Percentiles rank a stretch among this genome's conserved stretches.
Evolutionary conservation across 2,888 invertebrate genomes (phyloP).

Genomic region (Macaria notata): DNA sequence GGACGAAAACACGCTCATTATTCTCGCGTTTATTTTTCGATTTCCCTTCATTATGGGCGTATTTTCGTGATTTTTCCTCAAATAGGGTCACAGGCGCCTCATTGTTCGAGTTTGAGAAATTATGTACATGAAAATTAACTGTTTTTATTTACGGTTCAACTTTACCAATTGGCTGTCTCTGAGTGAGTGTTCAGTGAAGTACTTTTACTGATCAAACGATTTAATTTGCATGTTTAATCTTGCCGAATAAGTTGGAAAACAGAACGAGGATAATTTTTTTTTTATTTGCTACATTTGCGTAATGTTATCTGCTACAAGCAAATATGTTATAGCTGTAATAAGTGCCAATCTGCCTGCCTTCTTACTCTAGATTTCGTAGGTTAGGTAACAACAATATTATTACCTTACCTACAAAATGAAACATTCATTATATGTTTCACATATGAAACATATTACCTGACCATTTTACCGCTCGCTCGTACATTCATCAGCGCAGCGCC

Average conservation of each 20-base stretch:
- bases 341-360: too few species aligned
- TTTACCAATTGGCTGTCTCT: not conserved
- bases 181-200: too few species aligned
- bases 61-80: constrained; percentile 15
- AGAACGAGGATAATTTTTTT: too few species aligned
- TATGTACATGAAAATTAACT: constrained; percentile 2
- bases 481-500: not conserved
- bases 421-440: not conserved
- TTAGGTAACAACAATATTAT: too few species aligned
- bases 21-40: constrained; percentile 8
- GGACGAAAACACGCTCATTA: constrained; percentile 16
- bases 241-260: too few species aligned
- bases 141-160: not conserved
- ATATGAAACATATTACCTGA: not conserved
- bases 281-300: too few species aligned
- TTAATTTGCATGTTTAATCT: too few species aligned
- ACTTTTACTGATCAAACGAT: too few species aligned
- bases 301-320: too few species aligned
- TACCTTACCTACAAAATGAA: too few species aligned
- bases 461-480: not conserved
- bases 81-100: not conserved
- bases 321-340: too few species aligned
- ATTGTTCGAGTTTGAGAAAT: constrained; percentile 4
- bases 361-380: too few species aligned
- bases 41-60: constrained; percentile 15